Percentiles rank a stretch among this genome's conserved stretches.
phyloP scores from a whole-genome alignment of 2,113 vertebrate species.

The Tor tambroides region DNA sequence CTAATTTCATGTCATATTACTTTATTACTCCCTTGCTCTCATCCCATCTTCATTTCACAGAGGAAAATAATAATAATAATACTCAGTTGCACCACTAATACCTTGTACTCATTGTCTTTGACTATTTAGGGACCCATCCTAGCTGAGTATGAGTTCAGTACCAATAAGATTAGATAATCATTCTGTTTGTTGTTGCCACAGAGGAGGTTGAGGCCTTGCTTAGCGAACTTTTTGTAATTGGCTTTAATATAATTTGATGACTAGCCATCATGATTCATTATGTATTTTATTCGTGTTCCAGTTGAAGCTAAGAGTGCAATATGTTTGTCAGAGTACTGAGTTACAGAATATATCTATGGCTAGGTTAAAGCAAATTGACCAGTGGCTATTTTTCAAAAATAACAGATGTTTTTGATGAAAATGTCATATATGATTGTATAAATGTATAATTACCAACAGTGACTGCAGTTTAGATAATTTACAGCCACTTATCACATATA shows the following conservation, averaged over 20 bases:
- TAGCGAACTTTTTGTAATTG: background rate
- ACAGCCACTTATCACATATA: background rate
- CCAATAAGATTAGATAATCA: background rate
- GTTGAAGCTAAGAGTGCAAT: background rate
- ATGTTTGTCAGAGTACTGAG: background rate
- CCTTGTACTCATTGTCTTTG: background rate
- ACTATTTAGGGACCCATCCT: background rate
- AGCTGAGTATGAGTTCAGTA: background rate
- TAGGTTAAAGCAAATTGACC: background rate
- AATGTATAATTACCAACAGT: background rate
- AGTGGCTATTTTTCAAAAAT: background rate
- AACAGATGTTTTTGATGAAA: background rate
- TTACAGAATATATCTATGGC: no score
- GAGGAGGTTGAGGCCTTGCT: background rate
- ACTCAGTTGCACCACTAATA: background rate
- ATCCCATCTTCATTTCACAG: background rate
- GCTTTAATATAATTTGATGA: background rate
- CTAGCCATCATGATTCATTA: background rate
- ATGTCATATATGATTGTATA: background rate
- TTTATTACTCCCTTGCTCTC: background rate
- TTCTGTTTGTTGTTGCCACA: background rate
- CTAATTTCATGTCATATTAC: background rate
- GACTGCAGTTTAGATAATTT: background rate
- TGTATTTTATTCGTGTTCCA: background rate
- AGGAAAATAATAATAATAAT: conserved; percentile 1